Evolutionary conservation across 2,797 vertebrate genomes (phyloP).

Genomic region (Stomatorhinus walkeri): DNA sequence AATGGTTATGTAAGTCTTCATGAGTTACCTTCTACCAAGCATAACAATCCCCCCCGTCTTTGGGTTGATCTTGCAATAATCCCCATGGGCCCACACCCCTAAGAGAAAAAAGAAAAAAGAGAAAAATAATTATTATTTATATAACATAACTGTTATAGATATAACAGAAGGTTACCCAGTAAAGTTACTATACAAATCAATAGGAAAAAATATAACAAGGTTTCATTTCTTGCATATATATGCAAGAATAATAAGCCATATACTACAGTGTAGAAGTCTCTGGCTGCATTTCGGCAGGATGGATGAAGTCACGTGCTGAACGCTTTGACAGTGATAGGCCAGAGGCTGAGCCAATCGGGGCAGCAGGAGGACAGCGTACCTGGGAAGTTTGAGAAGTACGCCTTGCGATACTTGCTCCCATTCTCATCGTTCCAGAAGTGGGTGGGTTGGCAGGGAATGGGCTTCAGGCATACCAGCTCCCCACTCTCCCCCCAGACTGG

Average conservation of each 20-base stretch:
- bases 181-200: neutral
- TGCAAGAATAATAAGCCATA: neutral
- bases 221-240: neutral
- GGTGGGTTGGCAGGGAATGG: constrained; percentile 88
- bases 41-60: constrained; percentile 86
- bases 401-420: constrained; percentile 85
- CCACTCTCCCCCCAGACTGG: constrained; percentile 89
- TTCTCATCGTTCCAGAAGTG: constrained; percentile 95
- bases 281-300: neutral
- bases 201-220: neutral
- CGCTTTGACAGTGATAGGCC: neutral
- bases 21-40: constrained; percentile 82
- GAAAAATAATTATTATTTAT: no score
- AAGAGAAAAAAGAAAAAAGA: neutral
- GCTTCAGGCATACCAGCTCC: constrained; percentile 88
- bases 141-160: no score
- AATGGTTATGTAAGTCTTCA: neutral
- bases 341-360: neutral
- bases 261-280: neutral
- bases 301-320: neutral
- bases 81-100: constrained; percentile 90
- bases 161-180: neutral
- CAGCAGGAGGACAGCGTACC: constrained; percentile 51
- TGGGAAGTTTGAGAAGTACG: constrained; percentile 86
- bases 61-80: constrained; percentile 94